phyloP scores from a whole-genome alignment of 2,888 invertebrate genomes.

The Vannuccia rotundouncinata region DNA sequence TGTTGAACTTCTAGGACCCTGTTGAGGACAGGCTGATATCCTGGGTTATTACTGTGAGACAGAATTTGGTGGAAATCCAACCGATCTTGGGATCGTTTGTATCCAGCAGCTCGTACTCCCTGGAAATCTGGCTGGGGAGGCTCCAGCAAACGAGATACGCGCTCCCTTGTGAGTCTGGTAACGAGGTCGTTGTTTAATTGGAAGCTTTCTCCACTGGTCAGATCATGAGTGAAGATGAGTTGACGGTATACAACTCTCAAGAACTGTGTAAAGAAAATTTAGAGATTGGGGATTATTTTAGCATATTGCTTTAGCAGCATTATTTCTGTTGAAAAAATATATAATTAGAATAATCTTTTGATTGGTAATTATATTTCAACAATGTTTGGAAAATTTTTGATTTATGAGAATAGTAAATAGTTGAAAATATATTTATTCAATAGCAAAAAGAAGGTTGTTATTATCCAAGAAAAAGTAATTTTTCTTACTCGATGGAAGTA shows the following conservation, averaged over 20 bases:
- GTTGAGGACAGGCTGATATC: neutral
- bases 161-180: neutral
- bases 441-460: neutral
- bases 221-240: slow-evolving; percentile 32
- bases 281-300: too few relatives aligned
- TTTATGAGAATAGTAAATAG: neutral
- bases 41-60: neutral
- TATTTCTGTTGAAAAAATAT: too few relatives aligned
- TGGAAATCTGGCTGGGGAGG: neutral
- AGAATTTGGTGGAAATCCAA: neutral
- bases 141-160: neutral
- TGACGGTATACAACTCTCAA: slow-evolving; percentile 12
- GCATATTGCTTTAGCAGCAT: too few relatives aligned
- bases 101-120: neutral
- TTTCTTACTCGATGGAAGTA: slow-evolving; percentile 51
- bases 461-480: neutral
- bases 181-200: neutral
- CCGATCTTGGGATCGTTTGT: neutral
- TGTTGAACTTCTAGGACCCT: neutral
- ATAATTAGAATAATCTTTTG: too few relatives aligned
- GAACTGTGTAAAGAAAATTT: neutral
- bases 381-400: neutral
- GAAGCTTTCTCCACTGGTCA: neutral
- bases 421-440: neutral
- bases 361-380: neutral